Evolutionary conservation across 37 sponge, comb jelly and placozoan genomes (phyloP).

Genomic region (Axinella damicornis): DNA sequence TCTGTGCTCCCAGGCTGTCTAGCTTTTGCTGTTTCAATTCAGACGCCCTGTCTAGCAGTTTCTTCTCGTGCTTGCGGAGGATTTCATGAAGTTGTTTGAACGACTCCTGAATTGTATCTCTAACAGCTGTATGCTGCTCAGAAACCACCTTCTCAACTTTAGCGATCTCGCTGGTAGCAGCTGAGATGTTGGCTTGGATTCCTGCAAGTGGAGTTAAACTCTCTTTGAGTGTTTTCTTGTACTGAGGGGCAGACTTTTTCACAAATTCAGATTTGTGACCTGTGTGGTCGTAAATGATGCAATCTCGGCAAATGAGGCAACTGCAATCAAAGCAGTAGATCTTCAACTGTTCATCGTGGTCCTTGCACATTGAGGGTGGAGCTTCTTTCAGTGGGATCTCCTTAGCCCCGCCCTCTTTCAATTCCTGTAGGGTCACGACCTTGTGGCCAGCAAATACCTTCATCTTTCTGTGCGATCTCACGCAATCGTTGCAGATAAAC

Average conservation of each 20-base stretch:
- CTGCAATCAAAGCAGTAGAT: slow-evolving; percentile 50
- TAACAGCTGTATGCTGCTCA: slow-evolving; percentile 8
- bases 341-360: slow-evolving; percentile 33
- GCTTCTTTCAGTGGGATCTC: slow-evolving; percentile 2
- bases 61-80: slow-evolving; percentile 2
- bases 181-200: neutral
- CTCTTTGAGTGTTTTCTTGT: slow-evolving; percentile 7
- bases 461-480: slow-evolving; percentile 10
- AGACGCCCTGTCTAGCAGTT: slow-evolving; percentile 23
- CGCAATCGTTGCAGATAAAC: slow-evolving; percentile 54
- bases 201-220: neutral
- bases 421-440: slow-evolving; percentile 11
- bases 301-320: slow-evolving; percentile 46
- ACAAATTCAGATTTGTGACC: slow-evolving; percentile 42
- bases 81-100: slow-evolving; percentile 23
- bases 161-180: neutral
- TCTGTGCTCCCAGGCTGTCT: neutral
- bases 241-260: slow-evolving; percentile 26
- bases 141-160: neutral
- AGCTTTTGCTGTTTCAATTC: neutral
- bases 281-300: slow-evolving; percentile 24
- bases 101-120: slow-evolving; percentile 9
- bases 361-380: neutral
- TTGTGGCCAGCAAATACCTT: slow-evolving; percentile 26
- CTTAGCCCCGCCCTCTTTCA: slow-evolving; percentile 35